Percentiles rank a stretch among this genome's conserved stretches.
These are phyloP conservation scores for Entelurus aequoreus DNA, from an alignment of 2,113 vertebrate species.

Conservation along the genomic window DNA sequence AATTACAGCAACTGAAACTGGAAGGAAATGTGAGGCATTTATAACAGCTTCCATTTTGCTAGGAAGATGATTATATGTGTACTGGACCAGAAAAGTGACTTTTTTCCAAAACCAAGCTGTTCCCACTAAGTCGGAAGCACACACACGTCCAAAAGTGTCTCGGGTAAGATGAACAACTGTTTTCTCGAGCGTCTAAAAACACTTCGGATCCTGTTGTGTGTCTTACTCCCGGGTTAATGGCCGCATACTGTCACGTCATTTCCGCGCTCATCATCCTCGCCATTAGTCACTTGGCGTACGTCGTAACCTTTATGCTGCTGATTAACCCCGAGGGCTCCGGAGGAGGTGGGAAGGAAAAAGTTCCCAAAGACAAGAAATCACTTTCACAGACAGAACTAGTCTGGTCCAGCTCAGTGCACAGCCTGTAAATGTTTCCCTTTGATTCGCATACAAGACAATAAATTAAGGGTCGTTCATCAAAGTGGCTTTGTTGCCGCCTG, in stretches of 20 bases:
- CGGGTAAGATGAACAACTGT: constrained; percentile 6
- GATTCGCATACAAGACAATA: constrained; percentile 94
- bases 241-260: constrained; percentile 68
- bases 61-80: not conserved
- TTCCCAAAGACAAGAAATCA: constrained; percentile 53
- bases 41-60: not conserved
- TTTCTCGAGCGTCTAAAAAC: constrained; percentile 34
- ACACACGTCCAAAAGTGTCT: not conserved
- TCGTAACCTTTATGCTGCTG: constrained; percentile 85
- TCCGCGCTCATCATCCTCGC: constrained; percentile 65
- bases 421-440: constrained; percentile 91
- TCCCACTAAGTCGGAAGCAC: not conserved
- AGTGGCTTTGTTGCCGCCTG: constrained; percentile 80
- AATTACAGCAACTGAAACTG: not conserved
- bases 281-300: constrained; percentile 79
- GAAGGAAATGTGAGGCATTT: not conserved
- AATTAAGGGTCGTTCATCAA: constrained; percentile 93
- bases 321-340: constrained; percentile 66
- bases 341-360: constrained; percentile 49
- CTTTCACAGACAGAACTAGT: constrained; percentile 59
- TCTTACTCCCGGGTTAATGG: constrained; percentile 66
- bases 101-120: not conserved
- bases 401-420: constrained; percentile 85
- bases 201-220: constrained; percentile 35
- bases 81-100: not conserved